phyloP scores from a whole-genome alignment of 2,113 vertebrate genomes.

The Rousettus leschenaultii region DNA sequence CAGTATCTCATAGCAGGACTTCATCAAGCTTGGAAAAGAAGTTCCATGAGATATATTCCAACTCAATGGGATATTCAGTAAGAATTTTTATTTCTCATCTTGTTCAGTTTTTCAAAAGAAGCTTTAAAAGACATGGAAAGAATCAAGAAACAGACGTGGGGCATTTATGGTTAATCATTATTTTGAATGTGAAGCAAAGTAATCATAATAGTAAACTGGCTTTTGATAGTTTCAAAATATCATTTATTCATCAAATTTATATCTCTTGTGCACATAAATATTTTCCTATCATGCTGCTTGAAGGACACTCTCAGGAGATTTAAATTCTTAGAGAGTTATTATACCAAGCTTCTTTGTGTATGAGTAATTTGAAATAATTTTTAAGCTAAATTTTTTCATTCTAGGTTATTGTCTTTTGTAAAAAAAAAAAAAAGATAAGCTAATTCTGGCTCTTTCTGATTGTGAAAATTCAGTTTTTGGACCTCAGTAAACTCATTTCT shows the following conservation, averaged over 20 bases:
- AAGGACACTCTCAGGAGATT: conserved; percentile 9
- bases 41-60: not conserved
- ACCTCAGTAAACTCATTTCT: not conserved
- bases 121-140: not conserved
- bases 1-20: not conserved
- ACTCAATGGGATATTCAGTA: not conserved
- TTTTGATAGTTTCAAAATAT: conserved; percentile 15
- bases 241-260: conserved; percentile 36
- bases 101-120: not conserved
- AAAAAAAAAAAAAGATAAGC: not conserved
- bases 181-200: conserved; percentile 36
- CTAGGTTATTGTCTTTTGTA: not conserved
- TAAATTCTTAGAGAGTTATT: not conserved
- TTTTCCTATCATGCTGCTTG: conserved; percentile 1
- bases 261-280: conserved; percentile 18
- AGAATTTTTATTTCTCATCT: not conserved
- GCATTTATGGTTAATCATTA: not conserved
- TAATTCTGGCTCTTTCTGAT: not conserved
- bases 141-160: not conserved
- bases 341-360: not conserved
- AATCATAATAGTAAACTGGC: not conserved
- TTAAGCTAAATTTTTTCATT: not conserved
- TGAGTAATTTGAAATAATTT: conserved; percentile 22
- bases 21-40: not conserved
- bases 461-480: not conserved